Evolutionary conservation across 2,113 vertebrate genomes (phyloP), one percentile per base, ranked within the genome.

Genomic region (Rhegmatorhina hoffmannsi): DNA sequence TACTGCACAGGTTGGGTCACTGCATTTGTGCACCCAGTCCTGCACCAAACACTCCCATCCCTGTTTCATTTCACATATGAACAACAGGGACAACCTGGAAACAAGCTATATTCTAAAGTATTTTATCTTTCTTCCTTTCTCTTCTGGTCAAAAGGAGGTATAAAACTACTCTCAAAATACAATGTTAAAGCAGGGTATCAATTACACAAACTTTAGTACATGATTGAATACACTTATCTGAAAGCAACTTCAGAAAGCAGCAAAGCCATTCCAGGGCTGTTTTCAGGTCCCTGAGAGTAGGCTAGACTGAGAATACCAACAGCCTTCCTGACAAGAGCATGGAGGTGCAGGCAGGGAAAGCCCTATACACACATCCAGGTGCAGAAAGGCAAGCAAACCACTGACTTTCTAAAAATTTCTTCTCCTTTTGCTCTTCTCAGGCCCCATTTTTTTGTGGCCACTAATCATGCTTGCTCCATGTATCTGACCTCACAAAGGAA

Each of bases 1-100:
- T 49, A 38, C 40, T 21, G 46, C 40, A 29, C 13, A 23, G 31
- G 49, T 26, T 0, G 0, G 60, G 40, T 81, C 64, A 24, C 2
- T 5, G 56, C 73, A 72, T 28, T 2, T 0, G 9, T 2, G 2
- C 38, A 38, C 36, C 6, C 62, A 46, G 52, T 43, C 76, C 14
- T n/a, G 49, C 67, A 33, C 9, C 49, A 64, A 64, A 40, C 36
- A 8, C 18, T 66, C 29, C 46, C 2, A 2, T 17, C 33, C 78
- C 9, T 0, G 34, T 85, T 62, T 53, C 3, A 0, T 82, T 76
- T 69, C 38, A 66, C 7, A 2, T 24, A 36, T 63, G 47, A 36
- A 56, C 50, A 79, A 53, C 8, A 85, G 33, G 55, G 55, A 74
- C 12, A 60, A 25, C 13, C 23, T 59, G 55, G 36, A 80, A 90